phyloP scores from a whole-genome alignment of 2,888 invertebrate species.

The Sisyra nigra region DNA sequence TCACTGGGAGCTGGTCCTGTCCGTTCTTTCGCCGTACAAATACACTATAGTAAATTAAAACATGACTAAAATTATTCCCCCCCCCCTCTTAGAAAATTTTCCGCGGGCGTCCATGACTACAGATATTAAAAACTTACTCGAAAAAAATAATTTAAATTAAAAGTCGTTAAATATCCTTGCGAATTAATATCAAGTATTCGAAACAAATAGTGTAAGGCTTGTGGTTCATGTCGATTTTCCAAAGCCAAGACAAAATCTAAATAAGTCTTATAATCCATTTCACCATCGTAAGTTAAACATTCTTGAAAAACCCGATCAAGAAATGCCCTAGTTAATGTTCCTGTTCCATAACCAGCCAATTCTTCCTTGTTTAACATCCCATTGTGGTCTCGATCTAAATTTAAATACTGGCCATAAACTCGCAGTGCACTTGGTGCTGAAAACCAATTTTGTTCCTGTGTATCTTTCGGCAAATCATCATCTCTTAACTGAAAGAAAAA shows the following conservation, averaged over 20 bases:
- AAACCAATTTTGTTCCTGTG: constrained; percentile 83
- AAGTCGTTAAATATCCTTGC: constrained; percentile 74
- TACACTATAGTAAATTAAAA: no score
- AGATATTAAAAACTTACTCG: no score
- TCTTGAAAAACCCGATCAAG: constrained; percentile 89
- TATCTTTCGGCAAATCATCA: constrained; percentile 66
- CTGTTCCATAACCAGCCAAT: constrained; percentile 76
- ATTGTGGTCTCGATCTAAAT: constrained; percentile 86
- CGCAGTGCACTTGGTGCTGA: constrained; percentile 75
- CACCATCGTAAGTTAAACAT: constrained; percentile 84
- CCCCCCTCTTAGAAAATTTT: no score
- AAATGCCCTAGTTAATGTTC: constrained; percentile 80
- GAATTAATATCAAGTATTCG: constrained; percentile 79
- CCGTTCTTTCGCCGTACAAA: no score
- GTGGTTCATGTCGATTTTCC: constrained; percentile 83
- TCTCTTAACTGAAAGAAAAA: constrained; percentile 45
- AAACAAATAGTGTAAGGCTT: constrained; percentile 82
- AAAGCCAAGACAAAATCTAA: constrained; percentile 85
- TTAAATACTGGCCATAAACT: constrained; percentile 88
- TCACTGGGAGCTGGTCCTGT: no score
- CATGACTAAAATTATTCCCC: no score
- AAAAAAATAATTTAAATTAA: constrained; percentile 85
- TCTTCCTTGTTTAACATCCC: constrained; percentile 90
- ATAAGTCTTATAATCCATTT: constrained; percentile 96
- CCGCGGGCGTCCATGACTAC: no score